Base-by-base conservation (phyloP, 2,797 vertebrate genomes). In the Morelia viridis region DNA sequence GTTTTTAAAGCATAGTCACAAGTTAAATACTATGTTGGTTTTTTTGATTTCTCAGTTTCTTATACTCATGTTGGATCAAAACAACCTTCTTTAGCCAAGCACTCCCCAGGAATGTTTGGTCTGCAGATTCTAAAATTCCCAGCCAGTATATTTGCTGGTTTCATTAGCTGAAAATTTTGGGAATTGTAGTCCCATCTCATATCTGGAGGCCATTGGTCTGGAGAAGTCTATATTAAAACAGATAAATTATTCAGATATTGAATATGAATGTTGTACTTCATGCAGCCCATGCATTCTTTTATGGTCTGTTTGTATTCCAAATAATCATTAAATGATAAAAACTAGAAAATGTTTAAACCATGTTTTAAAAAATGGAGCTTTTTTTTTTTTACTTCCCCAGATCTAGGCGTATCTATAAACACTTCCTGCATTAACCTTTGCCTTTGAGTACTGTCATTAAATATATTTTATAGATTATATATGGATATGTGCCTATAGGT, bases 11-110 rank as follows among this genome's bases (percentile, higher is more conserved):
- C 46, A 71, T 50, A 65, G 57, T n/a, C 80, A 88, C 83, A 90
- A 93, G 94, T 35, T 41, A n/a, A 96, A 94, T 87, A 92, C 92
- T 96, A 87, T 85, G 85, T 95, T 93, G 71, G 93, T 93, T 91
- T 84, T 83, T 41, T 8, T 94, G 92, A 96, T 95, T 58, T 96
- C 64, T 89, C 92, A 90, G 90, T 91, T 62, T 91, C 94, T 91
- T 87, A 0, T 88, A 94, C 90, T 91, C 90, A 89, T 15, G 24
- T 61, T 95, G 90, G 92, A 87, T 76, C 84, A 53, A 2, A 87
- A 58, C 58, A 35, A 10, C 17, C 58, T 60, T 76, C 8, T 76
- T 41, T 76, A 41, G 41, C 35, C 4, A 80, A 46, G 35, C 35
- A 0, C 9, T 80, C 35, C 41, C 46, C 46, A 9, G 3, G 71